Evolutionary conservation across 2,113 vertebrate genomes (phyloP), one percentile per base, ranked within the genome.

Genomic region (Prunella himalayana): DNA sequence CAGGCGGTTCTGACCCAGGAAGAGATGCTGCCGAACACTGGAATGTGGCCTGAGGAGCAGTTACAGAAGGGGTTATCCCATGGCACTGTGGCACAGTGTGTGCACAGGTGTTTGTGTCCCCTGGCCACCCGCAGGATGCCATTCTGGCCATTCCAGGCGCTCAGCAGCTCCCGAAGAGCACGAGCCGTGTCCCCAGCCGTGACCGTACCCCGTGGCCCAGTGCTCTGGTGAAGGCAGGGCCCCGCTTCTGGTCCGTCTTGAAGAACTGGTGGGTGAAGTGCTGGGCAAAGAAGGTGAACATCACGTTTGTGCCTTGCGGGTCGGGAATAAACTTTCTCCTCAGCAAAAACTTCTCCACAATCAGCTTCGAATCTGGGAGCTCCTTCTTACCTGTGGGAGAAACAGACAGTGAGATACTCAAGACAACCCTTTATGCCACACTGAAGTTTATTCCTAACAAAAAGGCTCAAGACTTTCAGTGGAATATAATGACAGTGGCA

Each of bases 201-300:
- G 45, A 45, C 51, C 98, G 86, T 95, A 99, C 99, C 98, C 99
- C 99, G 12, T 99, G 99, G n/a, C 98, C 98, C 5, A 98, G 88
- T 10, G 96, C 99, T 37, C 73, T 96, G 12, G 99, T 99, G 95
- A 99, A 99, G 60, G 97, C 99, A 47, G 99, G 98, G 15, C 99
- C 99, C 93, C 95, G 98, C 83, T 98, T 98, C 88, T 97, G 96
- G 81, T 99, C 99, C 0, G 99, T 98, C 97, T 99, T 99, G 95
- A 99, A 99, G 97, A 99, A 99, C 75, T 99, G 99, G 80, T 99
- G 99, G 3, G 99, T 99, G 94, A 99, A 99, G 94, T 99, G 99
- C 69, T 99, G 99, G 11, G 99, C 99, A 45, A 99, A 99, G 97
- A 99, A 99, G 0, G 99, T 98, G 66, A 99, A 99, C 99, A 99